A percentile compares a stretch with the other conserved stretches of the same genome.
Evolutionary conservation across 2,888 invertebrate genomes (phyloP).

Genomic region (Drosophila dives): DNA sequence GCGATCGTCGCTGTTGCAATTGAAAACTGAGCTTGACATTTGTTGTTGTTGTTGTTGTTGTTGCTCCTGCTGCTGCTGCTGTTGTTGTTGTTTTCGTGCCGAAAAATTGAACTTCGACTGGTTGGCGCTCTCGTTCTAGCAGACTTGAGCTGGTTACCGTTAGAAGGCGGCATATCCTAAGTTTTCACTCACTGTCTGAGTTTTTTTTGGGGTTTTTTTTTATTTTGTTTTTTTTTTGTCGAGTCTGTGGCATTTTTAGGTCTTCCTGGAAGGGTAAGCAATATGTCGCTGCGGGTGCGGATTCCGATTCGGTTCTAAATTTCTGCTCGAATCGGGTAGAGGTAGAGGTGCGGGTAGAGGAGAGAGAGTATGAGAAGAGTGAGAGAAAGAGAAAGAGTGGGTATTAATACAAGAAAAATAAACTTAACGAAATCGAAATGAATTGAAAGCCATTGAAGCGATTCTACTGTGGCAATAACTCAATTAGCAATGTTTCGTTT

Average conservation of each 20-base stretch:
- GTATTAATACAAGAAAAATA: constrained; percentile 36
- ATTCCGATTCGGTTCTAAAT: constrained; percentile 38
- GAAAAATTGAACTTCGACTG: constrained; percentile 60
- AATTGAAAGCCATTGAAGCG: constrained; percentile 63
- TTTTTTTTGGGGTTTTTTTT: not conserved
- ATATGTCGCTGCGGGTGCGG: constrained; percentile 59
- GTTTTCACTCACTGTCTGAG: constrained; percentile 48
- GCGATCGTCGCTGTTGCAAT: constrained; percentile 61
- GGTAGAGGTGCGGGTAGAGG: not conserved
- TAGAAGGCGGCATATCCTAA: constrained; percentile 58
- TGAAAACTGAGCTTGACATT: constrained; percentile 78
- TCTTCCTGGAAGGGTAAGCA: constrained; percentile 77
- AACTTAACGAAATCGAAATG: constrained; percentile 26
- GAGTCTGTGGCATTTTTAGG: constrained; percentile 67
- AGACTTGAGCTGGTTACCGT: constrained; percentile 71
- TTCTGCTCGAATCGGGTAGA: constrained; percentile 12
- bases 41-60: constrained; percentile 26
- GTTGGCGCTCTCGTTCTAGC: constrained; percentile 47
- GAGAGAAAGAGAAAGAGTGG: constrained; percentile 5
- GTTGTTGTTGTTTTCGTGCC: constrained; percentile 46
- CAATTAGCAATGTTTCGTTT: constrained; percentile 82
- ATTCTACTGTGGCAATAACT: constrained; percentile 77
- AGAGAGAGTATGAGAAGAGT: not conserved
- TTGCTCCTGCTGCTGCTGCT: constrained; percentile 34
- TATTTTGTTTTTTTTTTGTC: not conserved